Evolutionary conservation across 2,113 vertebrate species (phyloP), one percentile per base, ranked within the genome.

Genomic region (Corythornis cristatus): DNA sequence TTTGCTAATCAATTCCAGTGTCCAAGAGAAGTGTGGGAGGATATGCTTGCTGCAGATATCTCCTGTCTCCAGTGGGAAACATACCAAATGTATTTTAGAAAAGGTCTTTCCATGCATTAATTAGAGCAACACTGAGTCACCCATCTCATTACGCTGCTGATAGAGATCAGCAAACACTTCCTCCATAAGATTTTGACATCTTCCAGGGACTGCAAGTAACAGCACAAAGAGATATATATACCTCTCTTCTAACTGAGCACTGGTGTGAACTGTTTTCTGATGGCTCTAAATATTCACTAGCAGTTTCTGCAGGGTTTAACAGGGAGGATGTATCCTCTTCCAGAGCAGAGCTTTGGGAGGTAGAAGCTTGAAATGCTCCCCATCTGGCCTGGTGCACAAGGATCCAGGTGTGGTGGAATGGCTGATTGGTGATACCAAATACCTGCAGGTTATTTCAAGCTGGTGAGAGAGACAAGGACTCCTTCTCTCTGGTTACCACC

Each of bases 111-210:
- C 33, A 35, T 79, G 86, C 74, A 87, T 92, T 93, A 87, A 93
- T 96, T 86, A 92, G 50, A 94, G 62, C 54, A 92, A 58, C 28
- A 79, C 45, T 90, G 90, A 96, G 45, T 94, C 90, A 96, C 74
- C 4, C 94, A 51, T 82, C 67, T 91, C 67, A 83, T 93, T 90
- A 85, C 76, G 43, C 22, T 54, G 50, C 58, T 85, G 89, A 87
- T 8, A 85, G 86, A 81, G 50, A 90, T 85, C 89, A 66, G 86
- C 46, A 93, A 84, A 92, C 67, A 85, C 31, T 94, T 82, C 74
- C 50, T 76, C n/a, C 51, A 73, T 15, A 66, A 83, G 74, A 50
- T 62, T 92, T 88, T 92, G 46, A 73, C 58, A 58, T 73, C 71
- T 96, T 76, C 42, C 75, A 84, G 53, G 37, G 58, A 4, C 31